phyloP scores from a whole-genome alignment of 2,797 vertebrate genomes.

The Crenichthys baileyi region DNA sequence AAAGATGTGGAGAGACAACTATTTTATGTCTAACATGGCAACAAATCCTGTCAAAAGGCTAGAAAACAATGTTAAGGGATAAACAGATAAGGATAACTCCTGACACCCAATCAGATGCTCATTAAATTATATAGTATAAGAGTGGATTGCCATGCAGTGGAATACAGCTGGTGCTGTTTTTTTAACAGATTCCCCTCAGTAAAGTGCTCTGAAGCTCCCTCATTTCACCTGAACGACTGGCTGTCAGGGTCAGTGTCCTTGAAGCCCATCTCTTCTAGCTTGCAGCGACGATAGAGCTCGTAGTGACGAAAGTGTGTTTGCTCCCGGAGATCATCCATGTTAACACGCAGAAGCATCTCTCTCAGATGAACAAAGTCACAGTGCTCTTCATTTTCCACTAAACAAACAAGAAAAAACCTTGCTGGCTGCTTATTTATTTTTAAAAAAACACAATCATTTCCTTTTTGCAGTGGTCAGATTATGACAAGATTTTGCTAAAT shows the following conservation, averaged over 20 bases:
- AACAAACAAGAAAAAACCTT: slow-evolving; percentile 14
- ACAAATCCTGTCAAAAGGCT: neutral
- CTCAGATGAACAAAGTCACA: slow-evolving; percentile 97
- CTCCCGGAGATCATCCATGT: slow-evolving; percentile 97
- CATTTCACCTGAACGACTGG: slow-evolving; percentile 92
- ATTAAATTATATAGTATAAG: neutral
- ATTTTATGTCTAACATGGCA: neutral
- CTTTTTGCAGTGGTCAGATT: neutral
- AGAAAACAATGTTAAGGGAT: neutral
- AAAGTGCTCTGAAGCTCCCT: slow-evolving; percentile 21
- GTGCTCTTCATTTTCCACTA: slow-evolving; percentile 97
- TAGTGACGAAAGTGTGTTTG: slow-evolving; percentile 96
- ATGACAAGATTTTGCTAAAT: slow-evolving; percentile 22
- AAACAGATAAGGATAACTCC: neutral
- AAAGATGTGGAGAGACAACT: neutral
- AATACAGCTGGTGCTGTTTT: neutral
- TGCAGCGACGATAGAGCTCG: slow-evolving; percentile 95
- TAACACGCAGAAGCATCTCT: slow-evolving; percentile 96
- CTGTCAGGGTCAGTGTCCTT: slow-evolving; percentile 92
- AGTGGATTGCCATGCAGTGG: neutral
- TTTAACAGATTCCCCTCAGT: slow-evolving; percentile 5
- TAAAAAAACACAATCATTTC: neutral
- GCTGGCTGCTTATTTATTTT: slow-evolving; percentile 3
- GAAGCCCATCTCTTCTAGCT: slow-evolving; percentile 98
- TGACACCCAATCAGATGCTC: neutral